These are phyloP conservation scores for Cyphomyrus plagiostoma DNA, from an alignment of 2,113 vertebrate species.

Conservation along the genomic window DNA sequence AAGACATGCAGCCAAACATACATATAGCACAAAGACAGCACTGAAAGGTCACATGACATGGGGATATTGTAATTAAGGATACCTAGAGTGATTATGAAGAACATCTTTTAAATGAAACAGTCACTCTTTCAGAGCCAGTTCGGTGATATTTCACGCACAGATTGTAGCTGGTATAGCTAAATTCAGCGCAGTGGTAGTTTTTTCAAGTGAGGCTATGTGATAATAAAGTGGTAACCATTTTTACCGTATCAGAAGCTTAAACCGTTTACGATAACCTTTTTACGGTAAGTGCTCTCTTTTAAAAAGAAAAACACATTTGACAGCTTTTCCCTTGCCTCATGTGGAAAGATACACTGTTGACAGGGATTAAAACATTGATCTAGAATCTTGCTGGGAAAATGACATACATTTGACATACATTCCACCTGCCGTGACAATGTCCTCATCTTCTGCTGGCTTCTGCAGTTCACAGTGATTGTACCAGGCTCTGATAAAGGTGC, in stretches of 20 bases:
- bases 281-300: not conserved
- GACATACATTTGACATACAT: not conserved
- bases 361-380: conserved; percentile 6
- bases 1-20: not conserved
- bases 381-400: conserved; percentile 5
- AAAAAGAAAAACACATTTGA: conserved; percentile 6
- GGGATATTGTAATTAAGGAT: not conserved
- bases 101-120: not conserved
- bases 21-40: not conserved
- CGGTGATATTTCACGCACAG: not conserved
- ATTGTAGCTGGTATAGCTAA: not conserved
- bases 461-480: not conserved
- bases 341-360: not conserved
- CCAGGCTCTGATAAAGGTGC: not conserved
- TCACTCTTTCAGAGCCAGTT: not conserved
- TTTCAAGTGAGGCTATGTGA: not conserved
- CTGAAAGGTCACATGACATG: not conserved
- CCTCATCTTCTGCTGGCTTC: not conserved
- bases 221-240: not conserved
- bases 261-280: not conserved
- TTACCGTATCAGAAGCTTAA: not conserved
- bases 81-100: not conserved
- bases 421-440: not conserved
- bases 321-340: not conserved
- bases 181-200: not conserved